Evolutionary conservation across 2,113 vertebrate species (phyloP), one percentile per base, ranked within the genome.

Genomic region (Ifrita kowaldi): DNA sequence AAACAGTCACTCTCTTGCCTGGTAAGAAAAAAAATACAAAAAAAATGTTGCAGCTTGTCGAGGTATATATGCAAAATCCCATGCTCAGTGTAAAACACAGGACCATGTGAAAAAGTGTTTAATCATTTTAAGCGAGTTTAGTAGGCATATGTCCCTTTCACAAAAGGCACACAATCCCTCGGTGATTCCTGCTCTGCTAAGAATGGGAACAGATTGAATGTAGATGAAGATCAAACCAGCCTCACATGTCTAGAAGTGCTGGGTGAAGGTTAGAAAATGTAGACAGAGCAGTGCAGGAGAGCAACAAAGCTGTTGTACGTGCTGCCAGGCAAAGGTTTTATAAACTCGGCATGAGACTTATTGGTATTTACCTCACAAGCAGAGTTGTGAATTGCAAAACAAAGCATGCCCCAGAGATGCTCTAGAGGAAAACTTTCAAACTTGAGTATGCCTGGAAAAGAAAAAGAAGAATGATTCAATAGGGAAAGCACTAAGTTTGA

Each of bases 331-430:
- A 77, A 80, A 95, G 76, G 56, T 87, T 97, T 95, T 83, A 68
- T 92, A 70, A 41, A 33, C 82, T 77, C 5, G 0, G 39, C 7
- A 1, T 87, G 75, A 93, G 87, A 93, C 59, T 80, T 94, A 90
- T 24, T 91, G 78, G 84, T 85, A 96, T 94, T 96, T 96, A 77
- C 59, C 88, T 97, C 84, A 95, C 84, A 93, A 89, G 81, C 77
- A 55, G 57, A 83, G 75, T 35, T 94, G 94, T 70, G 87, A 96
- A 91, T 87, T 95, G 74, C 74, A 94, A 96, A 95, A 95, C 64
- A 94, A 95, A 95, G 42, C 67, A 93, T 83, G 50, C 82, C 85
- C 90, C 42, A 88, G 94, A 86, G 85, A 92, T 1, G 13, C 28
- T 80, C 46, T n/a, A 69, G 60, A 91, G 80, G 59, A 92, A 91